Percentiles rank a stretch among this genome's conserved stretches.
Evolutionary conservation across 2,797 vertebrate genomes (phyloP).

Genomic region (Lithobates pipiens): DNA sequence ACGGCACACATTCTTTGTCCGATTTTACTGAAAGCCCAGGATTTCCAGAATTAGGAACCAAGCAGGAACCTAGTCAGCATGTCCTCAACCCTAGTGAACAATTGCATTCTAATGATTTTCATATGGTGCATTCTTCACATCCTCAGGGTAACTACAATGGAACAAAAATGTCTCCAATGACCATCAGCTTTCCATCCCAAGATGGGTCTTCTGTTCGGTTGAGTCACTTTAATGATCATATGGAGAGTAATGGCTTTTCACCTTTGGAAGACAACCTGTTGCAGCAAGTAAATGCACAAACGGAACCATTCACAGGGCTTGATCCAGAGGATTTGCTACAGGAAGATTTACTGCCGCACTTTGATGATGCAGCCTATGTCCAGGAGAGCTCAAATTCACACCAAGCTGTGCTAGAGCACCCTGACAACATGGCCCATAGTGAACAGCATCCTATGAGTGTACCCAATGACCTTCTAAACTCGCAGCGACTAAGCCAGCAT

Average conservation of each 20-base stretch:
- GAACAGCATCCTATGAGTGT: slow-evolving; percentile 69
- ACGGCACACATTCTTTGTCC: slow-evolving; percentile 79
- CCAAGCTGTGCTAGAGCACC: slow-evolving; percentile 74
- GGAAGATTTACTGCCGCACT: slow-evolving; percentile 89
- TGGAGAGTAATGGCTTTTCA: slow-evolving; percentile 87
- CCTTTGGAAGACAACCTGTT: slow-evolving; percentile 86
- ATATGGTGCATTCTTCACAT: slow-evolving; percentile 82
- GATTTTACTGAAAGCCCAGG: slow-evolving; percentile 84
- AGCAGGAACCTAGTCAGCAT: slow-evolving; percentile 80
- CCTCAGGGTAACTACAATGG: slow-evolving; percentile 85
- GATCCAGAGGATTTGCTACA: slow-evolving; percentile 90
- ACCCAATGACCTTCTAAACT: slow-evolving; percentile 67
- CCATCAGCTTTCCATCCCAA: slow-evolving; percentile 84
- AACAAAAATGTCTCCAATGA: slow-evolving; percentile 88
- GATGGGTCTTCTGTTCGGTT: slow-evolving; percentile 82
- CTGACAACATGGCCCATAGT: slow-evolving; percentile 77
- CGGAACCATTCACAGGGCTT: slow-evolving; percentile 85
- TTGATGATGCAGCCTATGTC: slow-evolving; percentile 86
- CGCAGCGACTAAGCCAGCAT: slow-evolving; percentile 69
- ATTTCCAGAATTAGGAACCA: slow-evolving; percentile 84
- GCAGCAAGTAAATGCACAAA: slow-evolving; percentile 83
- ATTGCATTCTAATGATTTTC: slow-evolving; percentile 84
- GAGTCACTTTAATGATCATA: slow-evolving; percentile 80
- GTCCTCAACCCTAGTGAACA: slow-evolving; percentile 79
- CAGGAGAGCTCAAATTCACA: slow-evolving; percentile 77